phyloP scores from a whole-genome alignment of 2,888 invertebrate genomes.

The Slavum lentiscoides region DNA sequence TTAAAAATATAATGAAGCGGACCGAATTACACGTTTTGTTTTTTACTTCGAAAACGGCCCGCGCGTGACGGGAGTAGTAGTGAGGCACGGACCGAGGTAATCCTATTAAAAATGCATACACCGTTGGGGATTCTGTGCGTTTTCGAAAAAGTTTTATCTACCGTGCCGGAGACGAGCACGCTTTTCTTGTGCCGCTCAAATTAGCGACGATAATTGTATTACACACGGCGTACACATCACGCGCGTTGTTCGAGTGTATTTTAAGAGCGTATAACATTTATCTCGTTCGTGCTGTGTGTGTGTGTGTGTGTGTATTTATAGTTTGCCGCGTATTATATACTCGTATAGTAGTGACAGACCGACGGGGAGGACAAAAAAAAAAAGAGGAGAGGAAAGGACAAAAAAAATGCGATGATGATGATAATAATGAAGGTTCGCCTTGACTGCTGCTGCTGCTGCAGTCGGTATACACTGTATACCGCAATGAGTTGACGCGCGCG shows the following conservation, averaged over 20 bases:
- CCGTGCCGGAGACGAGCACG: constrained; percentile 5
- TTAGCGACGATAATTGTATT: constrained; percentile 41
- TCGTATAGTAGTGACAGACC: no score
- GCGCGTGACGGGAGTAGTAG: background rate
- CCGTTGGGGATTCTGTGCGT: constrained; percentile 18
- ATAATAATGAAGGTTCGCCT: constrained; percentile 7
- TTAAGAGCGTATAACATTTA: constrained; percentile 11
- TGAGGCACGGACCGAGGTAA: background rate
- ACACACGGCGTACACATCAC: background rate
- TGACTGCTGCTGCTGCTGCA: background rate
- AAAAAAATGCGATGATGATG: background rate
- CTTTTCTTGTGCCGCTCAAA: background rate
- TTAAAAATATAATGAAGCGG: no score
- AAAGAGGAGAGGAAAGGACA: no score
- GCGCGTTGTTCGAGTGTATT: background rate
- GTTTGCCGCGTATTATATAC: no score
- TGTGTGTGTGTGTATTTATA: no score
- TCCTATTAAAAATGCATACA: constrained; percentile 32
- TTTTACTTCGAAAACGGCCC: constrained; percentile 17
- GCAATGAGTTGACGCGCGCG: background rate
- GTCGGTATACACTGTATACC: background rate
- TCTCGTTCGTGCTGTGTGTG: constrained; percentile 4
- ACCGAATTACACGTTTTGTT: constrained; percentile 25
- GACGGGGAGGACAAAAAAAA: background rate
- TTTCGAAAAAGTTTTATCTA: constrained; percentile 40